Evolutionary conservation across 2,797 vertebrate species (phyloP).

Genomic region (Arctocebus calabarensis): DNA sequence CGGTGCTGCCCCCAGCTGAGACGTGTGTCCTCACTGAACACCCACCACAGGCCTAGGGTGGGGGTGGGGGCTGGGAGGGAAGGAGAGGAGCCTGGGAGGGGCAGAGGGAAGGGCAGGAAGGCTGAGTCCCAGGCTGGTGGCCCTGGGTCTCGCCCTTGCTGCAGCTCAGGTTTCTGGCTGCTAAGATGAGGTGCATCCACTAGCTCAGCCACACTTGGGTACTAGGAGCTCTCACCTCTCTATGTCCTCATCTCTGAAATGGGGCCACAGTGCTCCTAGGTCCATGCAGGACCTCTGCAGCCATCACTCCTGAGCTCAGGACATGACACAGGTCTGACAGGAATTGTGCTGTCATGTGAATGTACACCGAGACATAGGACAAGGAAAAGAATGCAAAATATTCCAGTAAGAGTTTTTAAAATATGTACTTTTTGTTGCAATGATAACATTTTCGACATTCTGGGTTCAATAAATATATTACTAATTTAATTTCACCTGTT

Average conservation of each 20-base stretch:
- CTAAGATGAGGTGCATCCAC: neutral
- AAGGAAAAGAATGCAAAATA: accelerated
- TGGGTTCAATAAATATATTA: neutral
- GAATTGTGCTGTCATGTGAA: accelerated
- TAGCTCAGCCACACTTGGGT: neutral
- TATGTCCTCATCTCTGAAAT: neutral
- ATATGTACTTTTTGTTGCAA: neutral
- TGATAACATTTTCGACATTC: neutral
- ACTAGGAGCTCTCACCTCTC: neutral
- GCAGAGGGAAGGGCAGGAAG: neutral
- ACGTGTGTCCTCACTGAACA: accelerated
- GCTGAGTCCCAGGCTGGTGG: no score
- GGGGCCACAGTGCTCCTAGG: no score
- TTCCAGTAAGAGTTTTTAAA: neutral
- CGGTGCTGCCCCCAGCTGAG: neutral
- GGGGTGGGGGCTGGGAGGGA: no score
- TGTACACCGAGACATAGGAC: accelerated
- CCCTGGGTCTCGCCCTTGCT: neutral
- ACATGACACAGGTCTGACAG: accelerated
- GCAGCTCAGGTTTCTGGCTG: neutral
- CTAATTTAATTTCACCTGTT: neutral
- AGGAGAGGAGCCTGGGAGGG: neutral
- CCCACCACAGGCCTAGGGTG: accelerated
- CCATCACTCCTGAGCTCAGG: accelerated
- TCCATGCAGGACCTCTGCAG: no score